phyloP scores from a whole-genome alignment of 1,140 invertebrate genomes.

The Brachionus rubens region DNA sequence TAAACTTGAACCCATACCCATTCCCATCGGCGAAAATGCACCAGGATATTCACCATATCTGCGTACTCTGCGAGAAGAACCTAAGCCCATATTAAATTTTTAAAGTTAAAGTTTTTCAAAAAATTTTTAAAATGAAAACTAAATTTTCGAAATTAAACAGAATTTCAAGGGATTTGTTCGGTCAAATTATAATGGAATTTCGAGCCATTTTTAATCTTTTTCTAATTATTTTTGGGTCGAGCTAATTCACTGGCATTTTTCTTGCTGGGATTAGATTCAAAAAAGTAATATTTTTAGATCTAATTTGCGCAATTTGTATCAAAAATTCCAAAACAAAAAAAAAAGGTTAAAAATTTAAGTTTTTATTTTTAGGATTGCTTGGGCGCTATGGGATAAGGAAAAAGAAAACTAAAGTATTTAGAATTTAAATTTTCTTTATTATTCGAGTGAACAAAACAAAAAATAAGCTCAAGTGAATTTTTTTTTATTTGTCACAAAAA shows the following conservation, averaged over 20 bases:
- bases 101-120: background rate
- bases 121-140: slow-evolving; percentile 5
- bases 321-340: no score
- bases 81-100: background rate
- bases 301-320: no score
- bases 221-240: background rate
- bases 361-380: no score
- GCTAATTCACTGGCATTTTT: background rate
- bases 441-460: no score
- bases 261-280: no score
- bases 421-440: no score
- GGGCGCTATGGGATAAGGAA: no score
- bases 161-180: slow-evolving; percentile 9
- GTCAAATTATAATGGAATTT: background rate
- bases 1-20: background rate
- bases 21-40: background rate
- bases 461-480: no score
- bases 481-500: no score
- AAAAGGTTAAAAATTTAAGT: no score
- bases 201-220: background rate
- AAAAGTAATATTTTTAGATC: no score
- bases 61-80: background rate
- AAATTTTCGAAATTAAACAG: background rate
- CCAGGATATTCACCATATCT: background rate
- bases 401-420: no score